Evolutionary conservation across 1,140 invertebrate genomes (phyloP), one percentile per base, ranked within the genome.

Genomic region (Aphelinus certus): DNA sequence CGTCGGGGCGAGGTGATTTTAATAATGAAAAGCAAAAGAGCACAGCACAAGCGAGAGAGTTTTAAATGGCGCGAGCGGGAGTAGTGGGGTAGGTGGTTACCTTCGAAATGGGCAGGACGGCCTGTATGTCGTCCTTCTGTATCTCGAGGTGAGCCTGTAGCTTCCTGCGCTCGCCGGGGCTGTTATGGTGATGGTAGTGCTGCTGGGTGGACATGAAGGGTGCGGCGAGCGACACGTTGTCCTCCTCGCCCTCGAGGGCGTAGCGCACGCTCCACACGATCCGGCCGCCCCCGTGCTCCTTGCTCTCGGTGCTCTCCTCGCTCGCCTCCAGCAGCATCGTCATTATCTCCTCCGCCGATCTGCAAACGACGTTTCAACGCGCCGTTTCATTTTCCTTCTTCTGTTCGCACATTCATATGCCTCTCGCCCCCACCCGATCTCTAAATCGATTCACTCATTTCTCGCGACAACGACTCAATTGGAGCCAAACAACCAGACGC

Each of bases 101-200:
- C 93, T 98, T 98, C 53, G 96, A 95, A 83, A 98, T 97, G 4
- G 96, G 96, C 46, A 98, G 89, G 47, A 98, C 95, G 2, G 95
- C 94, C 87, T 98, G 95, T 56, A 97, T 96, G 82, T 97, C 95
- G 84, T 98, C 96, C 85, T 97, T 97, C 82, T 97, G 95, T 78
- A 97, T 95, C 83, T 97, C 94, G 3, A 97, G 90, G 76, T 94
- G 89, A 3, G 94, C 94, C 61, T 93, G 92, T n/a, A 95, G 86
- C 82, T 95, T 96, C 57, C 89, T 91, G 83, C 87, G 92, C 78
- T 90, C 89, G 76, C 91, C 88, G 51, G 91, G 87, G 76, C 89
- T 83, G 77, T 85, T 83, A 77, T 84, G 82, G 77, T 85, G 84
- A 47, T 85, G 84, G 61, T 87, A 84, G 5, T 87, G 83, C 63